A percentile compares a stretch with the other conserved stretches of the same genome.
These are phyloP conservation scores for Achatina immaculata DNA, from an alignment of 1,140 invertebrate species.

Conservation along the genomic window DNA sequence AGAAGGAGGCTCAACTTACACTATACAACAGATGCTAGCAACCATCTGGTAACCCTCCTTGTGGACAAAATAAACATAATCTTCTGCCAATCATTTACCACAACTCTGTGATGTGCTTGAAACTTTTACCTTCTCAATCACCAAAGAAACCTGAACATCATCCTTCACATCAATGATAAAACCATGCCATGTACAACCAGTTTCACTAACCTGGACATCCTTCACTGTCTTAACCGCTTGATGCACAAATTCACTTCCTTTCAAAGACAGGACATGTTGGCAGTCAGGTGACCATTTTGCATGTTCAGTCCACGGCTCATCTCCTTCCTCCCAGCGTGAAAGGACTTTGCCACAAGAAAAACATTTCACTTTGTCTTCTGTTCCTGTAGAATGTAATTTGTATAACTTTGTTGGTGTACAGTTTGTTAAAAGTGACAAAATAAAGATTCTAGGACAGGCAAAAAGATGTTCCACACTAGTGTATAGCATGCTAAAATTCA, in stretches of 20 bases:
- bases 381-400: slow-evolving; percentile 20
- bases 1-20: no score
- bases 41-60: no score
- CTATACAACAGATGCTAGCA: no score
- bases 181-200: no score
- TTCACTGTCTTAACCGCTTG: no score
- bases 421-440: not conserved
- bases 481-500: not conserved
- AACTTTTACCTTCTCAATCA: no score
- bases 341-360: slow-evolving; percentile 59
- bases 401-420: not conserved
- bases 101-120: no score
- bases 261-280: slow-evolving; percentile 35
- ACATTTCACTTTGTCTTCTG: slow-evolving; percentile 57
- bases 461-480: not conserved
- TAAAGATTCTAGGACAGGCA: not conserved
- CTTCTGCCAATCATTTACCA: no score
- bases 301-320: slow-evolving; percentile 57
- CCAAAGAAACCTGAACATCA: no score
- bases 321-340: slow-evolving; percentile 56
- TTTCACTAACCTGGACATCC: no score
- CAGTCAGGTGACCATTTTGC: slow-evolving; percentile 54
- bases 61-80: no score
- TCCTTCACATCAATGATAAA: no score
- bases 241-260: slow-evolving; percentile 41